Conservation (phyloP, 2,888 invertebrate species). For the Tachystola acroxantha region DNA sequence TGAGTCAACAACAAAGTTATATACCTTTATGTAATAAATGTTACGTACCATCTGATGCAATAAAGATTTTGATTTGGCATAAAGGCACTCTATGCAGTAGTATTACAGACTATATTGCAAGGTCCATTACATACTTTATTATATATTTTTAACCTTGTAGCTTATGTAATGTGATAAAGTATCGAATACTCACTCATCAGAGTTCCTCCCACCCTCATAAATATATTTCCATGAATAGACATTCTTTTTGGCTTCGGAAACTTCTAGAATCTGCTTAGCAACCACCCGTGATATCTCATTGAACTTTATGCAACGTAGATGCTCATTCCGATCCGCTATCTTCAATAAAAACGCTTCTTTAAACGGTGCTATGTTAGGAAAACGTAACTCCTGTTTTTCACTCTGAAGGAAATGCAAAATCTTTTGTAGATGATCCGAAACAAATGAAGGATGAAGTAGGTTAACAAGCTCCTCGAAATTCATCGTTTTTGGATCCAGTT, state of each 20-base stretch:
- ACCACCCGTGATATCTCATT: constrained; percentile 11
- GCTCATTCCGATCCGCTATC: constrained; percentile 18
- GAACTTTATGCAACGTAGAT: constrained; percentile 17
- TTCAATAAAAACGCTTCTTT: constrained; percentile 24
- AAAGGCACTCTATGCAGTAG: too few species aligned
- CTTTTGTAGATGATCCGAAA: constrained; percentile 19
- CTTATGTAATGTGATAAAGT: too few species aligned
- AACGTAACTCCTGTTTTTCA: constrained; percentile 17
- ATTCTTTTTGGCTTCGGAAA: constrained; percentile 17
- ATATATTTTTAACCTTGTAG: too few species aligned
- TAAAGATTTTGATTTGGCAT: too few species aligned
- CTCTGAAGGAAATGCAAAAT: constrained; percentile 23
- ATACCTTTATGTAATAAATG: too few species aligned
- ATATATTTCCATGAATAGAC: constrained; percentile 17
- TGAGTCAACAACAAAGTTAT: too few species aligned
- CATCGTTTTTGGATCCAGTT: constrained; percentile 2
- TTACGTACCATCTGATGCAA: too few species aligned
- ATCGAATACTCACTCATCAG: constrained; percentile 21
- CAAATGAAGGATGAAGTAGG: constrained; percentile 10
- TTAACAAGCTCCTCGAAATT: constrained; percentile 13
- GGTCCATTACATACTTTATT: too few species aligned
- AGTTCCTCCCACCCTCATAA: constrained; percentile 15
- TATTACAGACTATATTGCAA: too few species aligned
- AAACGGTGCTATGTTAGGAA: constrained; percentile 17
- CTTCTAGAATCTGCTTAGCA: constrained; percentile 18